Evolutionary conservation across 92 coral and sea anemone species (phyloP).

Genomic region (Phenganax subtilis): DNA sequence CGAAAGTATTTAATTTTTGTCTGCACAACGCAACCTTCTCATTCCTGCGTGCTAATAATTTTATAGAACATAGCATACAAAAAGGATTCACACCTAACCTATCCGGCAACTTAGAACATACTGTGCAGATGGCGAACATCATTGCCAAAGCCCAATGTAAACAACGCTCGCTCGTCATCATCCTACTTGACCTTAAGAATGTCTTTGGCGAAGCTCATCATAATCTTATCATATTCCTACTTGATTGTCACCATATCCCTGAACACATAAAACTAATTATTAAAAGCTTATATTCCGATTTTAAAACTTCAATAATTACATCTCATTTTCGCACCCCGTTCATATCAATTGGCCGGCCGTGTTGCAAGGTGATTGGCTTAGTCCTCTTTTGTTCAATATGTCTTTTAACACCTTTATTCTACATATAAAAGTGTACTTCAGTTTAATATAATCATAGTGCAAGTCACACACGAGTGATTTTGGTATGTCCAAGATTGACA

Average conservation of each 20-base stretch:
- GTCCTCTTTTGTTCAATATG: too few species aligned
- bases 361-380: too few species aligned
- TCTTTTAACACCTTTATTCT: too few species aligned
- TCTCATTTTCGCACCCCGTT: too few species aligned
- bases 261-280: slow-evolving; percentile 34
- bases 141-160: slow-evolving; percentile 21
- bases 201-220: slow-evolving; percentile 47
- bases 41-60: too few species aligned
- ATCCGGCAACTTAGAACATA: slow-evolving; percentile 18
- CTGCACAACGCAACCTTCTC: too few species aligned
- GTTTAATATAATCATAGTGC: too few species aligned
- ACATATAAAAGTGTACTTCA: too few species aligned
- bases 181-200: slow-evolving; percentile 39
- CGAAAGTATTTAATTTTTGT: too few species aligned
- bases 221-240: slow-evolving; percentile 46
- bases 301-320: slow-evolving; percentile 29
- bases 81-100: slow-evolving; percentile 36
- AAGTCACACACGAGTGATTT: too few species aligned
- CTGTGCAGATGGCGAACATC: slow-evolving; percentile 36
- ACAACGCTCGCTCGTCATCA: slow-evolving; percentile 46
- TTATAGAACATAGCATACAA: slow-evolving; percentile 24
- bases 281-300: slow-evolving; percentile 41
- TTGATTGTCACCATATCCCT: slow-evolving; percentile 44
- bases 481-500: too few species aligned
- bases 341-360: too few species aligned